Conservation (phyloP, 2,113 vertebrate genomes). For the Pionites leucogaster region DNA sequence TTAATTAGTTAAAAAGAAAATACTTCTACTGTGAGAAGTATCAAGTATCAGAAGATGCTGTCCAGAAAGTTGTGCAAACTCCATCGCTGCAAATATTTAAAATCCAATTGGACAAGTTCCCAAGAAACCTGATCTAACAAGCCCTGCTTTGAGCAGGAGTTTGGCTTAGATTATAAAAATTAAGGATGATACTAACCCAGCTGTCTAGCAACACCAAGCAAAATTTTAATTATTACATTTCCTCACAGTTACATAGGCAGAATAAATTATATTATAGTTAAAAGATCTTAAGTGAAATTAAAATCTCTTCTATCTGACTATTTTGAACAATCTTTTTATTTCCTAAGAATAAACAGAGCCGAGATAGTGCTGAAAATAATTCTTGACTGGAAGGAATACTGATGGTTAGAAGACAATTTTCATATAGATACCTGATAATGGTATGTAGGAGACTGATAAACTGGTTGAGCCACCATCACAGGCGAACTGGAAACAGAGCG, state of each 20-base stretch:
- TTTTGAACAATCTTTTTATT: neutral
- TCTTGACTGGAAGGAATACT: neutral
- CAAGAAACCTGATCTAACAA: neutral
- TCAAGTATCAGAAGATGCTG: neutral
- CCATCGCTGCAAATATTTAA: neutral
- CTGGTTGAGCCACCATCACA: constrained; percentile 74
- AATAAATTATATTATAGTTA: neutral
- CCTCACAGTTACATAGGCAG: neutral
- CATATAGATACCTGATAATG: constrained; percentile 77
- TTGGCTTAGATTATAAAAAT: neutral
- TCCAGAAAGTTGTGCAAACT: neutral
- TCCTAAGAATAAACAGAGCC: neutral
- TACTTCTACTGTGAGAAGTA: neutral
- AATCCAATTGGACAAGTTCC: neutral
- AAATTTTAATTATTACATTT: neutral
- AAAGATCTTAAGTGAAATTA: neutral
- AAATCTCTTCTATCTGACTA: neutral
- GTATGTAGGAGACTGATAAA: constrained; percentile 77
- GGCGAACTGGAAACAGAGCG: constrained; percentile 74
- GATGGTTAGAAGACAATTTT: neutral
- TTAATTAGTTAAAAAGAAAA: neutral
- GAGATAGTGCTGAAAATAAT: neutral
- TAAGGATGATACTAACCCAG: neutral
- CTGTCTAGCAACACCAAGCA: neutral
- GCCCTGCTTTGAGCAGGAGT: neutral